Evolutionary conservation across 2,113 vertebrate genomes (phyloP), one percentile per base, ranked within the genome.

Genomic region (Dicerorhinus sumatrensis): DNA sequence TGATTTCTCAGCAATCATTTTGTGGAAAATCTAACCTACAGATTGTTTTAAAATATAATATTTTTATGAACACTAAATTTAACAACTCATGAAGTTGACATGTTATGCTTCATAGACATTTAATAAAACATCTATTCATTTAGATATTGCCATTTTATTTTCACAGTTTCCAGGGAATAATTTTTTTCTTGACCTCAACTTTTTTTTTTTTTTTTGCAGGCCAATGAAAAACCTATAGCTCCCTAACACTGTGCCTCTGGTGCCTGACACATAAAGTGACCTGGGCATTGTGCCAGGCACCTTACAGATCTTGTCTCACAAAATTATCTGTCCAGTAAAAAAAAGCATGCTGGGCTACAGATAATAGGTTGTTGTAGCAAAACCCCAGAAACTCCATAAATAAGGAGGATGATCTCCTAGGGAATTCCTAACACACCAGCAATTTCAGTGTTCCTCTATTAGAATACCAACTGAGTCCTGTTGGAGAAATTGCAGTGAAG

Each of bases 11-110:
- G 29, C 54, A 94, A n/a, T n/a, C 18, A 95, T 77, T 83, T 81
- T 89, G 39, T 86, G 69, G 18, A 89, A 85, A 96, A 72, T 77
- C 12, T 92, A 96, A 83, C 39, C 39, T 95, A 82, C 9, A 91
- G 42, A 88, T 54, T 91, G 39, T 95, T 89, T 94, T 95, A 79
- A 95, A 91, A 89, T 73, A 85, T 85, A 54, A 93, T 13, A 88
- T 63, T 93, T 91, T 93, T 88, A n/a, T 89, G 48, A 89, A 82
- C 62, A 63, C n/a, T 63, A 83, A 94, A 80, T 91, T 96, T 90
- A 96, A 94, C 17, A 87, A 51, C 23, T 95, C 81, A 91, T 63
- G 54, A 85, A 73, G 12, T 86, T 89, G 81, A 96, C 36, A 91
- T 83, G 42, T 67, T 51, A 93, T 67, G 14, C 20, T 94, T 95